Conservation (phyloP, 2,797 vertebrate genomes). For the Clarias fuscus region DNA sequence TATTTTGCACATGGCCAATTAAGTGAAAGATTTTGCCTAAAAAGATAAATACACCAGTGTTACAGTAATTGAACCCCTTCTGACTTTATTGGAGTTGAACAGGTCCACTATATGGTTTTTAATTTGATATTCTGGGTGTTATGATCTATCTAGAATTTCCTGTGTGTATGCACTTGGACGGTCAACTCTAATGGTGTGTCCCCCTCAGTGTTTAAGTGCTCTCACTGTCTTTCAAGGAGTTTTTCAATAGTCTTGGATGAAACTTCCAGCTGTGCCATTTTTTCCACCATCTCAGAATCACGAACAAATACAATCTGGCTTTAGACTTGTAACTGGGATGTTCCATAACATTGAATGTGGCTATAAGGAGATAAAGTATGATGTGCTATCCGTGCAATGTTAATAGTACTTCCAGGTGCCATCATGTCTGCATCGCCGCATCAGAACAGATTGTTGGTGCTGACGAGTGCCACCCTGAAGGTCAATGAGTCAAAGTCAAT, state of each 20-base stretch:
- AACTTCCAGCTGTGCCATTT: not conserved
- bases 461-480: not conserved
- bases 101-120: no score
- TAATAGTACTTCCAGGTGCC: not conserved
- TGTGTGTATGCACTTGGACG: not conserved
- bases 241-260: not conserved
- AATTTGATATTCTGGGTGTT: no score
- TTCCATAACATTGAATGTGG: no score
- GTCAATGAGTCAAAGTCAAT: not conserved
- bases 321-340: no score
- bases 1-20: not conserved
- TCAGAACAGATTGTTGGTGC: not conserved
- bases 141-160: no score
- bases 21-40: not conserved
- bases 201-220: not conserved
- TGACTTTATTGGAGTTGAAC: no score
- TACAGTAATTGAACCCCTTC: not conserved
- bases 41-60: not conserved
- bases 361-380: no score
- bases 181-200: not conserved
- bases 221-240: not conserved
- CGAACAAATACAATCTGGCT: not conserved
- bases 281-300: not conserved
- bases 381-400: no score
- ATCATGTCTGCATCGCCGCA: not conserved